A percentile compares a stretch with the other conserved stretches of the same genome.
These are phyloP conservation scores for Drosophila infuscata DNA, from an alignment of 2,888 invertebrate species.

Conservation along the genomic window DNA sequence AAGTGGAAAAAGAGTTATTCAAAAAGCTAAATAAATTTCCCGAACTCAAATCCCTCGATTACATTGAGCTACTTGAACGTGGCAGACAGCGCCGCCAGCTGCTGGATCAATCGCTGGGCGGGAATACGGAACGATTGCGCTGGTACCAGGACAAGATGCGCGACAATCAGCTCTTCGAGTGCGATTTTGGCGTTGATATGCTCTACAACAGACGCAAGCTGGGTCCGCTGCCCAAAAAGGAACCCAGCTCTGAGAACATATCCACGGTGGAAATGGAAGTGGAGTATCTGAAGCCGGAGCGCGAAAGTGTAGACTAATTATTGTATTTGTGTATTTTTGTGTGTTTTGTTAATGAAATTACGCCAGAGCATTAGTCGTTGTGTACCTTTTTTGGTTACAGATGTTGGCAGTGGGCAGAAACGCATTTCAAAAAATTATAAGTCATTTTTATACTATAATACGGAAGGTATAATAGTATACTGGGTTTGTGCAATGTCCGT, in stretches of 20 bases:
- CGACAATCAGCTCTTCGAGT: slow-evolving; percentile 65
- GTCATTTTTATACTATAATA: neutral
- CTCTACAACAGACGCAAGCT: slow-evolving; percentile 39
- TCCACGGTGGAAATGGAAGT: too few relatives aligned
- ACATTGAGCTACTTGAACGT: slow-evolving; percentile 81
- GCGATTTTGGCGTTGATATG: slow-evolving; percentile 76
- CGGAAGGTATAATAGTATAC: too few relatives aligned
- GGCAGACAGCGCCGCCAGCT: slow-evolving; percentile 79
- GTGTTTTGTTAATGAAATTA: slow-evolving; percentile 2
- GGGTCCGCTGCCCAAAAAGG: slow-evolving; percentile 7
- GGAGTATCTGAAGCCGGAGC: neutral
- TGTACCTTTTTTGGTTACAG: neutral
- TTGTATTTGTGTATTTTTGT: neutral
- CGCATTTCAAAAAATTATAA: neutral
- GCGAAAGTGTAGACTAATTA: neutral
- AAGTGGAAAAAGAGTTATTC: slow-evolving; percentile 61
- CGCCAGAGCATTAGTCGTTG: neutral
- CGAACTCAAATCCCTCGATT: slow-evolving; percentile 72
- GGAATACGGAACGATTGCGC: slow-evolving; percentile 77
- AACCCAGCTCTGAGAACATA: neutral
- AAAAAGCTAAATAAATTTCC: slow-evolving; percentile 60
- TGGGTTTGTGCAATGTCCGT: too few relatives aligned
- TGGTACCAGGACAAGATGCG: slow-evolving; percentile 71
- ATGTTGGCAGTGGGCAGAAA: neutral
- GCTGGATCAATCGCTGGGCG: slow-evolving; percentile 82